Percentiles rank a stretch among this genome's conserved stretches.
phyloP scores from a whole-genome alignment of 2,113 vertebrate genomes.

The Chauna torquata region DNA sequence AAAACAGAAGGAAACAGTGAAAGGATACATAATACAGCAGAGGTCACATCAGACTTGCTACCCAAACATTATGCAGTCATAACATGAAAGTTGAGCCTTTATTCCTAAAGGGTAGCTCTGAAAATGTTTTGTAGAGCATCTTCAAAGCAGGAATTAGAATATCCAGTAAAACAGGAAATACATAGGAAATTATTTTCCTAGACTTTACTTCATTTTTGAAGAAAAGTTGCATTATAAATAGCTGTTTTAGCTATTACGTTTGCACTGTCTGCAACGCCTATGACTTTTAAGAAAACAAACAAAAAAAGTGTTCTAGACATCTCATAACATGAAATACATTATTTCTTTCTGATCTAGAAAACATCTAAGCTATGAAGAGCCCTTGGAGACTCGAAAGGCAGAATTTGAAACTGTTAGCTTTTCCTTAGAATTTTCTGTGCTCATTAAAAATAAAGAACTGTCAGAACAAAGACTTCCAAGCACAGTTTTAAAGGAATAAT shows the following conservation, averaged over 20 bases:
- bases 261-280: not conserved
- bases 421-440: not conserved
- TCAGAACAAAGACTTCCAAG: not conserved
- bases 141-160: not conserved
- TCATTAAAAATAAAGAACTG: not conserved
- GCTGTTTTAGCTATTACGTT: not conserved
- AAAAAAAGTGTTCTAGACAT: not conserved
- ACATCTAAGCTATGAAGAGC: not conserved
- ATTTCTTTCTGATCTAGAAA: not conserved
- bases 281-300: not conserved
- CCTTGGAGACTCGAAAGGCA: not conserved
- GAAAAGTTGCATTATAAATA: not conserved
- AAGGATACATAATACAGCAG: not conserved
- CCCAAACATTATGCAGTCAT: fast-evolving
- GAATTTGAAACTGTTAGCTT: not conserved
- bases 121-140: not conserved
- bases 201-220: not conserved
- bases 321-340: not conserved
- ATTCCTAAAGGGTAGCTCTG: not conserved
- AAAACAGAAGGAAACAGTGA: not conserved
- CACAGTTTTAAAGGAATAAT: not conserved
- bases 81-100: not conserved
- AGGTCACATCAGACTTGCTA: not conserved
- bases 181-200: not conserved
- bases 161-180: not conserved